A percentile compares a stretch with the other conserved stretches of the same genome.
Conservation (phyloP, 2,888 invertebrate genomes). For the Ectemnius lituratus region DNA sequence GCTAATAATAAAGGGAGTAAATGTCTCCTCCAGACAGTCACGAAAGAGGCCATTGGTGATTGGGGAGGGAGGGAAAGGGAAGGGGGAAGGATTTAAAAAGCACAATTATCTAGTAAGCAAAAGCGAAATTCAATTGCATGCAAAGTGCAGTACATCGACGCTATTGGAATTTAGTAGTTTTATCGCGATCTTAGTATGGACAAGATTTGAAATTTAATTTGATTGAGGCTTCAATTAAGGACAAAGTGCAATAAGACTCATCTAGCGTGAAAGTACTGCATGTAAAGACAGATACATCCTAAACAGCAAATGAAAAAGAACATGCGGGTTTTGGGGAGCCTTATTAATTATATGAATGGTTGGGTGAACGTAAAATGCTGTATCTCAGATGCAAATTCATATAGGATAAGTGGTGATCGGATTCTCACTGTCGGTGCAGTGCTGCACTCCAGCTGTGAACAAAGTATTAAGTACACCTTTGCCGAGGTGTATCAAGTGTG, state of each 20-base stretch:
- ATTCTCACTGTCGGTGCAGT: conserved; percentile 75
- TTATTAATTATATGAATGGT: conserved; percentile 69
- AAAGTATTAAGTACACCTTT: conserved; percentile 73
- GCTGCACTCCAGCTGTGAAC: conserved; percentile 75
- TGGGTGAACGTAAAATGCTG: conserved; percentile 64
- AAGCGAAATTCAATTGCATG: conserved; percentile 45
- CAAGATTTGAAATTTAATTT: background rate
- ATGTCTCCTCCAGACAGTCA: conserved; percentile 77
- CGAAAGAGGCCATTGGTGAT: conserved; percentile 73
- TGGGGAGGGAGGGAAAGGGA: conserved; percentile 37
- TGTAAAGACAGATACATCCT: conserved; percentile 19
- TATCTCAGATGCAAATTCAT: conserved; percentile 57
- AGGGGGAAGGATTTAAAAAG: conserved; percentile 51
- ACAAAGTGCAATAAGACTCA: background rate
- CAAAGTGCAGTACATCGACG: conserved; percentile 20
- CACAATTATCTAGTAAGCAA: conserved; percentile 38
- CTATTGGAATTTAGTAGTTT: too few relatives aligned
- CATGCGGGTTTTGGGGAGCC: conserved; percentile 64
- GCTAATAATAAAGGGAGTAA: conserved; percentile 66
- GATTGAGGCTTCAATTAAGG: background rate
- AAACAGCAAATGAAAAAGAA: conserved; percentile 50
- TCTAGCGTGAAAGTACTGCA: conserved; percentile 25
- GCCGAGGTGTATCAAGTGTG: conserved; percentile 68
- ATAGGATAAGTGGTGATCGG: conserved; percentile 66
- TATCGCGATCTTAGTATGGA: too few relatives aligned